phyloP scores from a whole-genome alignment of 2,113 vertebrate genomes.

The Rana temporaria region DNA sequence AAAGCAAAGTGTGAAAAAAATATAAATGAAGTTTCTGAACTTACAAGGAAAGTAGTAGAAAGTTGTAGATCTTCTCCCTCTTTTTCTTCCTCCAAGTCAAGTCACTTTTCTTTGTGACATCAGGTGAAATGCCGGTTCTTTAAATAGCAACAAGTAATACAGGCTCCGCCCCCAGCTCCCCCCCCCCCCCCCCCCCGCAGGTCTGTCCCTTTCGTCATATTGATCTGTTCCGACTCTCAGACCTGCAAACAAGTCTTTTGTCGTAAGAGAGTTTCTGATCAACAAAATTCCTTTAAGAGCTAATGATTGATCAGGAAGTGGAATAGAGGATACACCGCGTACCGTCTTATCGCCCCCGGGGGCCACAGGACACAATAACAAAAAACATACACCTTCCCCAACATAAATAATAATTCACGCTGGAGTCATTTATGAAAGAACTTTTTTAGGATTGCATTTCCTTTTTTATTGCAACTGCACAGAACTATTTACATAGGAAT shows the following conservation, averaged over 20 bases:
- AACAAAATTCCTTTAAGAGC: slow-evolving; percentile 48
- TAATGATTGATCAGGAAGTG: slow-evolving; percentile 33
- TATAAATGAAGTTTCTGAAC: neutral
- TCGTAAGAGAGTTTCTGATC: slow-evolving; percentile 36
- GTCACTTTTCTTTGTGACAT: neutral
- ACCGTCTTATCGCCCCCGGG: neutral
- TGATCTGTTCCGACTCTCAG: neutral
- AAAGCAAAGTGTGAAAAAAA: too few relatives aligned
- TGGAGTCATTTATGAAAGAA: too few relatives aligned
- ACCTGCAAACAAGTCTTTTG: slow-evolving; percentile 35
- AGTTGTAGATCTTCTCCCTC: neutral
- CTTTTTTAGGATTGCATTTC: too few relatives aligned
- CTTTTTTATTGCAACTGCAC: too few relatives aligned
- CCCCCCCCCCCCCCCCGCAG: slow-evolving; percentile 4
- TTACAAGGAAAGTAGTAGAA: slow-evolving; percentile 9
- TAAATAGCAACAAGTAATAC: slow-evolving; percentile 5
- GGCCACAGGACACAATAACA: neutral
- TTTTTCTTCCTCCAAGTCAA: neutral
- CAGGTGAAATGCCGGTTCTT: neutral
- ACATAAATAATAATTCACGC: too few relatives aligned
- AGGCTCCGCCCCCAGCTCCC: neutral
- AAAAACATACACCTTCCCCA: neutral
- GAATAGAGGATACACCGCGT: neutral
- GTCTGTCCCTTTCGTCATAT: slow-evolving; percentile 16
- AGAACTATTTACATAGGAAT: too few relatives aligned